Evolutionary conservation across 2,888 invertebrate species (phyloP).

Genomic region (Acrobasis suavella): DNA sequence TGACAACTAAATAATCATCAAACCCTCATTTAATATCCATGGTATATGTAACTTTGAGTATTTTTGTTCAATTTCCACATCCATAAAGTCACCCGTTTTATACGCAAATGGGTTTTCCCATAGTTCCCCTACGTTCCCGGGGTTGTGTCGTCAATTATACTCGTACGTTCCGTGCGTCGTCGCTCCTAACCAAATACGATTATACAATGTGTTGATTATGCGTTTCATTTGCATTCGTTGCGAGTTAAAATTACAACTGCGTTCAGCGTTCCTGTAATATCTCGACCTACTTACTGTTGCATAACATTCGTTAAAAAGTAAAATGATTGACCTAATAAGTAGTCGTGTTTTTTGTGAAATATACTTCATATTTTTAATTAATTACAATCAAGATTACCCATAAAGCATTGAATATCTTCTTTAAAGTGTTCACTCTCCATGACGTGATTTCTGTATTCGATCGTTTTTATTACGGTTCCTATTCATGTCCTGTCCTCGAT

Average conservation of each 20-base stretch:
- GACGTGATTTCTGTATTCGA: neutral
- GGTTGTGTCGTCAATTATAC: slow-evolving; percentile 45
- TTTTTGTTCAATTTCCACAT: slow-evolving; percentile 42
- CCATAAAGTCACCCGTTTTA: slow-evolving; percentile 49
- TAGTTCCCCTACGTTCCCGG: slow-evolving; percentile 46
- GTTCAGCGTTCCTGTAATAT: slow-evolving; percentile 8
- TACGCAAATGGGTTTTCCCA: slow-evolving; percentile 44
- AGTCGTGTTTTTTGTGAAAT: neutral
- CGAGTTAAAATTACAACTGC: slow-evolving; percentile 19
- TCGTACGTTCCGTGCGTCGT: slow-evolving; percentile 30
- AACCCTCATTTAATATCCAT: slow-evolving; percentile 6
- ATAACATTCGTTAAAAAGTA: neutral
- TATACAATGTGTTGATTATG: slow-evolving; percentile 22
- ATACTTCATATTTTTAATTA: too few species aligned
- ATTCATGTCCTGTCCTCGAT: neutral
- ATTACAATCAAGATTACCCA: too few species aligned
- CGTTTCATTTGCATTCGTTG: slow-evolving; percentile 20
- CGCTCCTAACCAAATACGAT: slow-evolving; percentile 17
- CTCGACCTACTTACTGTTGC: slow-evolving; percentile 7
- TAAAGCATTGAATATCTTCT: too few species aligned
- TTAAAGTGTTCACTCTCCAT: neutral
- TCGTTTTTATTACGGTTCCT: neutral
- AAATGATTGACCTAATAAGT: neutral
- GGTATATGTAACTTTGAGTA: neutral
- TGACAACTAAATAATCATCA: neutral